These are phyloP conservation scores for Takifugu bimaculatus DNA, from an alignment of 2,113 vertebrate genomes.

Conservation along the genomic window DNA sequence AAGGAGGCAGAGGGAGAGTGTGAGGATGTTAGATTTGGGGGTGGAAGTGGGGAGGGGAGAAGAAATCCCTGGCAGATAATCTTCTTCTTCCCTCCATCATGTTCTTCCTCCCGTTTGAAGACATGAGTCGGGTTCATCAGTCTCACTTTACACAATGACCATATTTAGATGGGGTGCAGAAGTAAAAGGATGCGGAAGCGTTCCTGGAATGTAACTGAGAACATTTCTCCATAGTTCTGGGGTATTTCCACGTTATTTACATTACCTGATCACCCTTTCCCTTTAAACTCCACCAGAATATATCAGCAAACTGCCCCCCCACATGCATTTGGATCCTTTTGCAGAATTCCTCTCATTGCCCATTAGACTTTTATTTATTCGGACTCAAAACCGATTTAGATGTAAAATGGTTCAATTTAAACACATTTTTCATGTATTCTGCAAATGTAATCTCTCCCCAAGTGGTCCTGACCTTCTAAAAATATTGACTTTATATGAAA, in stretches of 20 bases:
- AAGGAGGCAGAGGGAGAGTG: conserved; percentile 9
- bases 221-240: too few species aligned
- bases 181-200: background rate
- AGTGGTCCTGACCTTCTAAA: too few species aligned
- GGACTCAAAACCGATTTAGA: background rate
- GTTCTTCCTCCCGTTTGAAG: conserved; percentile 29
- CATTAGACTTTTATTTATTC: too few species aligned
- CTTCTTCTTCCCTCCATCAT: conserved; percentile 32
- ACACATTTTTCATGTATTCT: background rate
- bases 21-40: conserved; percentile 21
- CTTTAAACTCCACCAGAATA: background rate
- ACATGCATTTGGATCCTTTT: too few species aligned
- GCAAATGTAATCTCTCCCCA: conserved; percentile 24
- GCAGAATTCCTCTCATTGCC: too few species aligned
- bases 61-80: conserved; percentile 60
- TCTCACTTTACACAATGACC: conserved; percentile 53
- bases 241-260: too few species aligned
- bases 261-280: too few species aligned
- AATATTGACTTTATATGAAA: too few species aligned
- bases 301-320: background rate
- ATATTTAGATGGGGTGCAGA: conserved; percentile 56
- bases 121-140: conserved; percentile 55
- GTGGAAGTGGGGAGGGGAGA: background rate
- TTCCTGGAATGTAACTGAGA: background rate
- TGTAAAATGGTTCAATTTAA: background rate